Base-by-base conservation (phyloP, 2,888 invertebrate species). In the Meganola albula region DNA sequence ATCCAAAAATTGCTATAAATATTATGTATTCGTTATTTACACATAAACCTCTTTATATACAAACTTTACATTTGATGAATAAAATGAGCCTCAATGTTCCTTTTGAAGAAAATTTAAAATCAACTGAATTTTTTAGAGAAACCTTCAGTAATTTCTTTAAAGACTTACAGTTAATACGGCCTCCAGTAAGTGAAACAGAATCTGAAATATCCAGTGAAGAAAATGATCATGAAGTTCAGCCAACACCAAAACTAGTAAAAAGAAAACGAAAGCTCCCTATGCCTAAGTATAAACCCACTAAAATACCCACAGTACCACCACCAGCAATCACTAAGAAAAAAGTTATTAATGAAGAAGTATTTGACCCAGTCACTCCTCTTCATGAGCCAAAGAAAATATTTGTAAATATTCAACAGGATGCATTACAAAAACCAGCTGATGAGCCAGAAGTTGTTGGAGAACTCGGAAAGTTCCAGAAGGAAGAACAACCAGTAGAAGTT, bases 21-120 rank as follows among this genome's bases (percentile, higher is more conserved):
- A 95, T 98, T 40, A 88, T 92, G 3, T 88, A 92, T 69, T 89
- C 92, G 12, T 74, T 98, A 34, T 88, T 92, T 33, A 88, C 89
- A 9, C 91, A 94, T 50, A 92, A 93, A 31, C 90, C 91, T 54
- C 94, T 98, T 70, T 98, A 98, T 64, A 91, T 89, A 1, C 91
- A 94, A 88, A 90, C 93, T 6, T 64, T 98, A 26, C 97, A 98
- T 79, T 87, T 98, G 31, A 97, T 98, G 97, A 98, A 98, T 68
- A 94, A 93, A 76, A 96, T 98, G 96, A 94, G 93, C 68, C 74
- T 98, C 27, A 92, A 93, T 10, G 90, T 92, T 24, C 98, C 98
- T 1, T 97, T 98, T 77, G 88, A 76, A 48, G 64, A 87, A 24
- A 84, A 86, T 43, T 44, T 57, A 12, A 64, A 70, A 44, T 66